Percentiles rank a stretch among this genome's conserved stretches.
Evolutionary conservation across 2,888 invertebrate species (phyloP).

Genomic region (Oscheius sp.): DNA sequence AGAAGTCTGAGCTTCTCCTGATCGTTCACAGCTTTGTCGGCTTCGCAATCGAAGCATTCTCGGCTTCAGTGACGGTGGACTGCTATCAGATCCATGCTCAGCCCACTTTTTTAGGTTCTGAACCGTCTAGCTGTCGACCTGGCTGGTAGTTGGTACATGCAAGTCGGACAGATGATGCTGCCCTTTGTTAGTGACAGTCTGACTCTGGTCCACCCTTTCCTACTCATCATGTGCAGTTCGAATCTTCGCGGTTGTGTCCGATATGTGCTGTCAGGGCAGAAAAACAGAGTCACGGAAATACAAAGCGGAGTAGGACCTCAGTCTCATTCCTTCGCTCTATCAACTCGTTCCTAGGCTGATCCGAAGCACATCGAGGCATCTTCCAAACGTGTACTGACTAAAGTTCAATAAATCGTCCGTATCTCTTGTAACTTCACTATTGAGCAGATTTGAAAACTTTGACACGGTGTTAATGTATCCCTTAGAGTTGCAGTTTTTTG

Average conservation of each 20-base stretch:
- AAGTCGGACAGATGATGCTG: constrained; percentile 16
- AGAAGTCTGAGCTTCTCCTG: constrained; percentile 14
- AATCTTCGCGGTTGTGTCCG: background rate
- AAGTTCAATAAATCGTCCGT: too few species aligned
- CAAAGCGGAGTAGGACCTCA: background rate
- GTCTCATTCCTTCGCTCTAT: too few species aligned
- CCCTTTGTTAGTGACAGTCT: constrained; percentile 29
- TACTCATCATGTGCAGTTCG: constrained; percentile 20
- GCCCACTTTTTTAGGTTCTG: constrained; percentile 3
- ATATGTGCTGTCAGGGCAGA: constrained; percentile 7
- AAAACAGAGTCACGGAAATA: constrained; percentile 4
- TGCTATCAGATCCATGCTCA: background rate
- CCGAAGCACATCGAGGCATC: too few species aligned
- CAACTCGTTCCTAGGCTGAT: too few species aligned
- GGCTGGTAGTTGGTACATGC: constrained; percentile 18
- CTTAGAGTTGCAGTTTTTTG: too few species aligned
- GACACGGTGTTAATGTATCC: too few species aligned
- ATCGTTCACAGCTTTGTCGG: constrained; percentile 31
- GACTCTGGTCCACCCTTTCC: constrained; percentile 17
- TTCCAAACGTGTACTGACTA: too few species aligned
- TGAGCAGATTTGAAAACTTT: too few species aligned
- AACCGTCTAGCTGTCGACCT: constrained; percentile 10
- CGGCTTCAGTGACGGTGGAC: constrained; percentile 14
- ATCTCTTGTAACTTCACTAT: too few species aligned
- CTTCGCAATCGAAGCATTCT: constrained; percentile 4